These are phyloP conservation scores for Spongilla lacustris DNA, from an alignment of 37 sponge, comb jelly and placozoan species.

Conservation along the genomic window DNA sequence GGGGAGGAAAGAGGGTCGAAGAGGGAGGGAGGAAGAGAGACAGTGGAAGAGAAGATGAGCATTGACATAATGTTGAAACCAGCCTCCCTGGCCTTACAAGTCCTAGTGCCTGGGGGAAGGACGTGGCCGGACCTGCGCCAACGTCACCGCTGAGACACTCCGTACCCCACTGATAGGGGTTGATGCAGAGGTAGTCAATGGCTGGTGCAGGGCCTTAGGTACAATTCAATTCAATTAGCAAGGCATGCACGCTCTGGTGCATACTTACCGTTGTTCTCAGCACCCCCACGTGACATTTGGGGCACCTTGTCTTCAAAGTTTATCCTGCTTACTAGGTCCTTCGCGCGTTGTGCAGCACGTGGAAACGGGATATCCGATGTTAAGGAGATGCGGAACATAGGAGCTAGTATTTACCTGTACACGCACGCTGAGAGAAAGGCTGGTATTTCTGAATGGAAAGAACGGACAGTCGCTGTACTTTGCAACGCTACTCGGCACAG, in stretches of 20 bases:
- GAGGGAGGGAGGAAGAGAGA: neutral
- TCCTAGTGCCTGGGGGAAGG: slow-evolving; percentile 59
- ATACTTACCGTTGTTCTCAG: slow-evolving; percentile 36
- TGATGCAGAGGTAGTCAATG: slow-evolving; percentile 60
- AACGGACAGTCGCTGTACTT: neutral
- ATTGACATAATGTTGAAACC: neutral
- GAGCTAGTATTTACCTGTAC: slow-evolving; percentile 4
- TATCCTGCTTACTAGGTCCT: slow-evolving; percentile 37
- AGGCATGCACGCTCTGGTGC: neutral
- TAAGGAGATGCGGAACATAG: neutral
- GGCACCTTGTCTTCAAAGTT: slow-evolving; percentile 34
- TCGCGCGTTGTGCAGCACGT: too few relatives aligned
- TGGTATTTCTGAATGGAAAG: slow-evolving; percentile 53
- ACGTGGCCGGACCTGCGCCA: slow-evolving; percentile 56
- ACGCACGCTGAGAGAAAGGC: slow-evolving; percentile 32
- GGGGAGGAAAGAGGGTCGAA: too few relatives aligned
- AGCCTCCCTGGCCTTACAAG: slow-evolving; percentile 31
- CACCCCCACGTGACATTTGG: slow-evolving; percentile 54
- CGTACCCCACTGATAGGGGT: slow-evolving; percentile 80
- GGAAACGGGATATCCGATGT: neutral
- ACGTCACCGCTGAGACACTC: slow-evolving; percentile 69
- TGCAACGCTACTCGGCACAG: neutral
- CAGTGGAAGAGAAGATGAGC: neutral
- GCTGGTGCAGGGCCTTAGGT: slow-evolving; percentile 70
- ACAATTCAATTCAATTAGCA: neutral